Conservation (phyloP, 1,140 invertebrate genomes). For the Sycobia sp. region DNA sequence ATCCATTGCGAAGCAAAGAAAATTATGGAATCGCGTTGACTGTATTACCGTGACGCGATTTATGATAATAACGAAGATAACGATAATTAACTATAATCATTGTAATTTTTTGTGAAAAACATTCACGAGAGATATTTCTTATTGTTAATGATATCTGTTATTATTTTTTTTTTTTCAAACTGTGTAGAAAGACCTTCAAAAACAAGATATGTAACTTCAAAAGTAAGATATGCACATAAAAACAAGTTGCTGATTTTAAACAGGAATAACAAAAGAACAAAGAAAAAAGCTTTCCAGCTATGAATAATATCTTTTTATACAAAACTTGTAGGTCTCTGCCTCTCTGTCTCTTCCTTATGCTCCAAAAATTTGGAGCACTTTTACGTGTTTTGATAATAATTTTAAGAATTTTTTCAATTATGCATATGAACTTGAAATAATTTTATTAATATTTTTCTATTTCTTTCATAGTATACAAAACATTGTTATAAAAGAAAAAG, state of each 20-base stretch:
- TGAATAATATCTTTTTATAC: constrained; percentile 35
- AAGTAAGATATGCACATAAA: too few relatives aligned
- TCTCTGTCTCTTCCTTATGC: constrained; percentile 28
- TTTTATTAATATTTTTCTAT: constrained; percentile 6
- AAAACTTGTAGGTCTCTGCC: constrained; percentile 29
- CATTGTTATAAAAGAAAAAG: constrained; percentile 1
- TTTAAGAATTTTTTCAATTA: constrained; percentile 23
- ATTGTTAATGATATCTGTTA: constrained; percentile 47
- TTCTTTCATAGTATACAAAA: background rate
- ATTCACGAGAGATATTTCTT: constrained; percentile 39
- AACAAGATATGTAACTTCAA: constrained; percentile 23
- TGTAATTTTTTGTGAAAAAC: constrained; percentile 47
- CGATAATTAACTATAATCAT: constrained; percentile 37
- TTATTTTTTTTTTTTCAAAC: constrained; percentile 41
- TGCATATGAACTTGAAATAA: background rate
- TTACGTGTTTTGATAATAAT: constrained; percentile 32
- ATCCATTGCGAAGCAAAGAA: constrained; percentile 7
- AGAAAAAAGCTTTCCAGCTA: constrained; percentile 10
- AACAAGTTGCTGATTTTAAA: constrained; percentile 23
- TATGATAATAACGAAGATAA: constrained; percentile 40
- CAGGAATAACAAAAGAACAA: constrained; percentile 1
- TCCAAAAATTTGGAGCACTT: background rate
- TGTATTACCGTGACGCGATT: constrained; percentile 39
- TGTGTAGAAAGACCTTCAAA: constrained; percentile 35
- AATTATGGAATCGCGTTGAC: background rate